Conservation (phyloP, 2,113 vertebrate genomes). For the Apodemus sylvaticus region DNA sequence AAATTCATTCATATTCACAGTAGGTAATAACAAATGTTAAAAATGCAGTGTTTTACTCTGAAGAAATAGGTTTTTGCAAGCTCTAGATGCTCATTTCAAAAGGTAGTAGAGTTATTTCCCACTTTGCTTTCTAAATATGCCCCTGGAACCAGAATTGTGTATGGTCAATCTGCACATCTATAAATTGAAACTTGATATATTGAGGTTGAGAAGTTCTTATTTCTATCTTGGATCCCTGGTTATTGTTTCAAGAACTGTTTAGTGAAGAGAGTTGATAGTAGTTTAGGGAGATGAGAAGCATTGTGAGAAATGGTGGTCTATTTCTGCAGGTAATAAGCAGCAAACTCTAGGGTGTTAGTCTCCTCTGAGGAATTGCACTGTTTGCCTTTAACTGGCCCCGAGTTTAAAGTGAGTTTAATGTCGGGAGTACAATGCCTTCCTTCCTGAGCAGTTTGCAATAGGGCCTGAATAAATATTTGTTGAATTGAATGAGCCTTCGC, state of each 20-base stretch:
- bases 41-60: neutral
- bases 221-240: conserved; percentile 7
- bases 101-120: neutral
- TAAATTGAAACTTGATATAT: conserved; percentile 19
- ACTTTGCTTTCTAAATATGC: neutral
- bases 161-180: neutral
- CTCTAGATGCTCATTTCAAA: neutral
- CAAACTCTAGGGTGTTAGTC: neutral
- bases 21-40: neutral
- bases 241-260: neutral
- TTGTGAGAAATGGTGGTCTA: neutral
- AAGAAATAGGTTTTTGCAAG: neutral
- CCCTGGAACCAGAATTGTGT: neutral
- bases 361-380: conserved; percentile 22
- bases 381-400: conserved; percentile 17
- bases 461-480: conserved; percentile 63
- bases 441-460: conserved; percentile 56
- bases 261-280: neutral
- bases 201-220: neutral
- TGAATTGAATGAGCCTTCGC: conserved; percentile 23
- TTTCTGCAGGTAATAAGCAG: conserved; percentile 5
- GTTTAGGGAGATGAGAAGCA: neutral
- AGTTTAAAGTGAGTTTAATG: conserved; percentile 52
- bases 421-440: neutral
- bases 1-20: neutral